Evolutionary conservation across 1,140 invertebrate genomes (phyloP).

Genomic region (Melitaea cinxia): DNA sequence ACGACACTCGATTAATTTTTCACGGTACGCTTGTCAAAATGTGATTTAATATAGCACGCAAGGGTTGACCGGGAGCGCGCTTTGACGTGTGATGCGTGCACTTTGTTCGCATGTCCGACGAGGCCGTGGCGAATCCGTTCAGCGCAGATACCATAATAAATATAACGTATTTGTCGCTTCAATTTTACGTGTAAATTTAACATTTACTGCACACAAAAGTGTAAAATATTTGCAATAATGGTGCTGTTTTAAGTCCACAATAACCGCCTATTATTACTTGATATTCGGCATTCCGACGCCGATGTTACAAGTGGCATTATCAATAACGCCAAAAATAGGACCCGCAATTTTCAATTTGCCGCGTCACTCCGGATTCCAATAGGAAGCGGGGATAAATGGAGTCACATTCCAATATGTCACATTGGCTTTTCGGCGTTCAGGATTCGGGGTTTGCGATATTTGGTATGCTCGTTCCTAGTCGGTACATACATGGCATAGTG

Average conservation of each 20-base stretch:
- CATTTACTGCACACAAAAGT: constrained; percentile 22
- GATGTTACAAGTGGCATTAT: constrained; percentile 74
- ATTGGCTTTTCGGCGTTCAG: constrained; percentile 70
- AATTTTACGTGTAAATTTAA: constrained; percentile 11
- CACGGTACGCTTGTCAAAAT: constrained; percentile 81
- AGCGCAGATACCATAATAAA: constrained; percentile 23
- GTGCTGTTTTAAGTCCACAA: constrained; percentile 26
- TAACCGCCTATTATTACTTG: constrained; percentile 34
- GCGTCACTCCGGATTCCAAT: constrained; percentile 81
- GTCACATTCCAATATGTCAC: constrained; percentile 81
- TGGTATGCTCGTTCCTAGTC: constrained; percentile 40
- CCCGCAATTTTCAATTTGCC: constrained; percentile 80
- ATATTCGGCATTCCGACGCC: constrained; percentile 39
- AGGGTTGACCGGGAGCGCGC: constrained; percentile 60
- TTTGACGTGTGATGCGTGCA: constrained; percentile 76
- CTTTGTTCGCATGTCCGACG: constrained; percentile 31
- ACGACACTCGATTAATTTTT: constrained; percentile 81
- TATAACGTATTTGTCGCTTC: constrained; percentile 5
- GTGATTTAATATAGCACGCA: constrained; percentile 77
- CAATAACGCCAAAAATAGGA: constrained; percentile 77
- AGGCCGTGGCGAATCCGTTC: constrained; percentile 38
- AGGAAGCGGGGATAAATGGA: constrained; percentile 80
- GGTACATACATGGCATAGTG: constrained; percentile 45
- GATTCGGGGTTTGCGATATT: constrained; percentile 65
- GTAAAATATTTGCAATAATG: constrained; percentile 29